Conservation (phyloP, 1,140 invertebrate species). For the Brachionus manjavacas region DNA sequence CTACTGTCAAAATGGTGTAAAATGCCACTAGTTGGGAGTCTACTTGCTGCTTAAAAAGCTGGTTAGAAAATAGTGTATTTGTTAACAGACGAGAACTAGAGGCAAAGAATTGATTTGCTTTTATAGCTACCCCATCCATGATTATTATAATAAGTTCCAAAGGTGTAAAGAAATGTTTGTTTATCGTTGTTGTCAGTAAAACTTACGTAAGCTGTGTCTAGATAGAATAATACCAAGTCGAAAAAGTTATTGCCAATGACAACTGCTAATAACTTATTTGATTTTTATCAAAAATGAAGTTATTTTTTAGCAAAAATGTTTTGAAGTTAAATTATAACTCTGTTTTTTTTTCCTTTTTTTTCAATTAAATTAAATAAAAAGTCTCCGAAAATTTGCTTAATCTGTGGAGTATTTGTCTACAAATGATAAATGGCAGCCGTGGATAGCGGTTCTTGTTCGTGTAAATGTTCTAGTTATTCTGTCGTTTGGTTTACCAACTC, state of each 20-base stretch:
- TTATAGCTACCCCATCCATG: conserved; percentile 33
- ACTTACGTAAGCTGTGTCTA: conserved; percentile 26
- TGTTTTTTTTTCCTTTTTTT: background rate
- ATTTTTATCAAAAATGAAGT: background rate
- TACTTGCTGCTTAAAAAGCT: conserved; percentile 23
- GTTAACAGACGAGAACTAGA: conserved; percentile 6
- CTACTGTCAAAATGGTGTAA: conserved; percentile 31
- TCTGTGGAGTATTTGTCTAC: background rate
- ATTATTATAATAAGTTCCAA: background rate
- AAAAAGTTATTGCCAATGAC: conserved; percentile 14
- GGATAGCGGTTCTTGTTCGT: conserved; percentile 26
- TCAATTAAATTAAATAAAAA: background rate
- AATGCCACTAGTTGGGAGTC: conserved; percentile 38
- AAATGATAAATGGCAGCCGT: conserved; percentile 8
- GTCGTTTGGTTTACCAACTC: conserved; percentile 39
- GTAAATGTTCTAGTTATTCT: conserved; percentile 39
- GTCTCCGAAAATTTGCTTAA: background rate
- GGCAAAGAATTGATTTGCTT: background rate
- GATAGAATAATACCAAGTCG: conserved; percentile 5
- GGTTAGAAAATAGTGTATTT: background rate
- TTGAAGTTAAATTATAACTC: background rate
- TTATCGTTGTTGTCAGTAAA: background rate
- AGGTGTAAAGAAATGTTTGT: background rate
- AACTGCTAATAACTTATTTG: background rate
- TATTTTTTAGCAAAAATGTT: background rate